Conservation (phyloP, 1,140 invertebrate species). For the Scylla paramamosain region DNA sequence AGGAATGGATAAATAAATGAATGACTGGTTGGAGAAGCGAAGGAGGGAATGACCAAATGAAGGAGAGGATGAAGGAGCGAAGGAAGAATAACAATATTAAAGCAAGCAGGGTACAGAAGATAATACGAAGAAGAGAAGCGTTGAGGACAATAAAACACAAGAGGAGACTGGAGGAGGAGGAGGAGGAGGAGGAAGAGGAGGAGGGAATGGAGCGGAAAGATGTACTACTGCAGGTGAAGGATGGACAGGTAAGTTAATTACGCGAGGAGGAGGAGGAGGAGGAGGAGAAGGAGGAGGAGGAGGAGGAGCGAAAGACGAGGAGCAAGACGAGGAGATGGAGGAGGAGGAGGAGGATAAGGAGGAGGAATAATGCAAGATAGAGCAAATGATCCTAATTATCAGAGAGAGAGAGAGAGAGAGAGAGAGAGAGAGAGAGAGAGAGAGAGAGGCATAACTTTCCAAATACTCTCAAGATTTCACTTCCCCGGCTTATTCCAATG, state of each 20-base stretch:
- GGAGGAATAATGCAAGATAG: too few species aligned
- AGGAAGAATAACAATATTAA: not conserved
- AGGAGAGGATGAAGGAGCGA: not conserved
- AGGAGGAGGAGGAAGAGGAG: not conserved
- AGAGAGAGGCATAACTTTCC: not conserved
- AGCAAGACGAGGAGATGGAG: not conserved
- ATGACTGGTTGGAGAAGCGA: not conserved
- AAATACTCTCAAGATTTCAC: conserved; percentile 14
- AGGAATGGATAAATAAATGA: not conserved
- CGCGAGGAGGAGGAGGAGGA: not conserved
- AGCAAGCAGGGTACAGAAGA: not conserved
- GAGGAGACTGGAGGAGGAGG: not conserved
- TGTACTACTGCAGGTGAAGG: not conserved
- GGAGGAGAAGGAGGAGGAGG: not conserved
- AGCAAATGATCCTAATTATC: too few species aligned
- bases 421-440: too few species aligned
- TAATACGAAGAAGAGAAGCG: not conserved
- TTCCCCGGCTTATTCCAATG: not conserved
- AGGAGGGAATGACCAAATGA: not conserved
- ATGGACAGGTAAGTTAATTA: conserved; percentile 25
- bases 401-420: not conserved
- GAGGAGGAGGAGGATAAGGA: too few species aligned
- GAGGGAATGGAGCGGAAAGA: not conserved
- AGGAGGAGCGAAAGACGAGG: not conserved
- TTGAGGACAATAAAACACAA: too few species aligned